Percentiles rank a stretch among this genome's conserved stretches.
phyloP scores from a whole-genome alignment of 2,797 vertebrate species.

The Centropyge bicolor region DNA sequence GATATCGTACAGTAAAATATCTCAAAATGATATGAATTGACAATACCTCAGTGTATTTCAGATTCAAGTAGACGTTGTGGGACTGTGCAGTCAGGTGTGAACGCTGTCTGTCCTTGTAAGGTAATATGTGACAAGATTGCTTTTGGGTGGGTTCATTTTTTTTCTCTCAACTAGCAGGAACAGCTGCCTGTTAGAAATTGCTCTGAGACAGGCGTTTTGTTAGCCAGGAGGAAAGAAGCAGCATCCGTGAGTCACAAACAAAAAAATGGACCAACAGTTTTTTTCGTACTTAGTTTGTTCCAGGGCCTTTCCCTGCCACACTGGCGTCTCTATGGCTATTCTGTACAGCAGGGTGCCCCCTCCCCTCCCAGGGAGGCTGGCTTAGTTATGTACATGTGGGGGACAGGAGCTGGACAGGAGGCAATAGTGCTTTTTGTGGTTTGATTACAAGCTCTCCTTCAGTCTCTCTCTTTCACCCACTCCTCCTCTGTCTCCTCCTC shows the following conservation, averaged over 20 bases:
- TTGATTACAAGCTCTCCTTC: constrained; percentile 86
- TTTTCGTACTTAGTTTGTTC: constrained; percentile 46
- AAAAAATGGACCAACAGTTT: constrained; percentile 56
- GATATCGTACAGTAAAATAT: constrained; percentile 54
- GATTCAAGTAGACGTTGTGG: constrained; percentile 61
- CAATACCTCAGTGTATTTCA: constrained; percentile 36
- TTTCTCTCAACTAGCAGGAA: background rate
- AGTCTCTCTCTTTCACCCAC: constrained; percentile 67
- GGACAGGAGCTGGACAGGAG: constrained; percentile 83
- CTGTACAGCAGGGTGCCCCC: constrained; percentile 89
- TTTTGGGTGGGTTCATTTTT: constrained; percentile 8
- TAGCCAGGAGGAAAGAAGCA: constrained; percentile 44
- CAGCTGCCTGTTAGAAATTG: constrained; percentile 33
- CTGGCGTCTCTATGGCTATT: constrained; percentile 88
- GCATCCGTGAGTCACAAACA: constrained; percentile 65
- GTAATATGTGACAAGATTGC: constrained; percentile 24
- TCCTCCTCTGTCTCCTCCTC: constrained; percentile 33
- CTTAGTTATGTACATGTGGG: constrained; percentile 93
- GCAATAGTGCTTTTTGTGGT: constrained; percentile 80
- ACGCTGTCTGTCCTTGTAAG: constrained; percentile 9
- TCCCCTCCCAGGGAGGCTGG: constrained; percentile 66
- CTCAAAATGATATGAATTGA: constrained; percentile 48
- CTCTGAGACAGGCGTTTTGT: constrained; percentile 53
- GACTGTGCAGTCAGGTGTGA: constrained; percentile 6
- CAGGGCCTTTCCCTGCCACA: constrained; percentile 70